These are phyloP conservation scores for Thalassophryne amazonica DNA, from an alignment of 2,797 vertebrate species.

Conservation along the genomic window DNA sequence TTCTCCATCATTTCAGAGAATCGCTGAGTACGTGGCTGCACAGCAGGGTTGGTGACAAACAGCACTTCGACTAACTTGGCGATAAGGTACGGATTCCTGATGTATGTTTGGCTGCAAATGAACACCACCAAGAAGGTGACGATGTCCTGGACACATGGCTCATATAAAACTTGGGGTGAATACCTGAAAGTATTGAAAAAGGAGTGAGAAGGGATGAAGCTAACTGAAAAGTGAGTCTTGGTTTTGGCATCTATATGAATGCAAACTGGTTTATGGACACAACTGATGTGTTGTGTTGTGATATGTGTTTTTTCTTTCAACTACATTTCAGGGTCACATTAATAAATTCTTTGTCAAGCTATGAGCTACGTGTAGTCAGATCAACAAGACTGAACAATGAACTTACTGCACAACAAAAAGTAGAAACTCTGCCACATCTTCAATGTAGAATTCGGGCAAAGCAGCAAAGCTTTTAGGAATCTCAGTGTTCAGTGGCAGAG, in stretches of 20 bases:
- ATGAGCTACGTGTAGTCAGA: background rate
- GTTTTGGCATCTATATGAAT: background rate
- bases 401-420: constrained; percentile 99
- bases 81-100: constrained; percentile 96
- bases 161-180: constrained; percentile 97
- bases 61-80: constrained; percentile 98
- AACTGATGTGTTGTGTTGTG: background rate
- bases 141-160: constrained; percentile 97
- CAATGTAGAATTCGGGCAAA: constrained; percentile 97
- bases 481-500: constrained; percentile 90
- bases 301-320: too few species aligned
- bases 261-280: background rate
- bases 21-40: constrained; percentile 94
- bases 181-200: constrained; percentile 77
- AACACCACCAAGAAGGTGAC: constrained; percentile 97
- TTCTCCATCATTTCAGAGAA: constrained; percentile 99
- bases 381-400: background rate
- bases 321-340: too few species aligned
- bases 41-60: constrained; percentile 97
- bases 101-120: constrained; percentile 98
- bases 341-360: background rate
- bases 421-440: constrained; percentile 98
- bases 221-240: background rate
- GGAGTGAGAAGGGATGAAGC: background rate
- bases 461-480: constrained; percentile 97